Conservation (phyloP, 1,140 invertebrate genomes). For the Gryllus bimaculatus region DNA sequence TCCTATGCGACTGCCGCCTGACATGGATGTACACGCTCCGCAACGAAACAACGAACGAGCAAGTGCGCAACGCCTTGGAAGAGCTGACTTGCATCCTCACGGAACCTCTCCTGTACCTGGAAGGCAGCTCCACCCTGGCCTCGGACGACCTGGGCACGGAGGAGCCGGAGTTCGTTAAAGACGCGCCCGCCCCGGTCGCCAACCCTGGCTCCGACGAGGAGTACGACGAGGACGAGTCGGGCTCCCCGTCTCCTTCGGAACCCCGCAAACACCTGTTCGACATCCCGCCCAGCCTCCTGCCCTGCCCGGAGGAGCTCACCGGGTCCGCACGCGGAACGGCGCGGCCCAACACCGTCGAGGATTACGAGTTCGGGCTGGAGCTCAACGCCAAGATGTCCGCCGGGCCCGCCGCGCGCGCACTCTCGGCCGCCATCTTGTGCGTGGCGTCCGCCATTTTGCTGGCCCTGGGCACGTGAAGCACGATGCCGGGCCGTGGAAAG, state of each 20-base stretch:
- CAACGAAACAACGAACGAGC: constrained; percentile 59
- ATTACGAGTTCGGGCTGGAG: background rate
- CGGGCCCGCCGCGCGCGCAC: background rate
- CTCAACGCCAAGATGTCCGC: constrained; percentile 3
- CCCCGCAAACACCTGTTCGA: constrained; percentile 42
- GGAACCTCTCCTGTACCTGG: constrained; percentile 20
- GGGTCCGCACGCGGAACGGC: background rate
- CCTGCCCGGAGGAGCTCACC: constrained; percentile 48
- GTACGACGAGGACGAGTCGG: constrained; percentile 18
- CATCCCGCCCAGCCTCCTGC: constrained; percentile 51
- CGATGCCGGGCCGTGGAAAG: no score
- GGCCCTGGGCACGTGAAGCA: constrained; percentile 13
- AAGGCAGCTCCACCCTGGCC: background rate
- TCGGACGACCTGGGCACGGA: background rate
- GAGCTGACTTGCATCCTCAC: constrained; percentile 53
- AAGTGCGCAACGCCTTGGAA: constrained; percentile 53
- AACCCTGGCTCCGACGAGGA: background rate
- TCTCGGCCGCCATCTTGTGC: background rate
- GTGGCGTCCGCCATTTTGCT: background rate
- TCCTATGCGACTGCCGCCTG: constrained; percentile 67
- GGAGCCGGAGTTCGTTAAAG: background rate
- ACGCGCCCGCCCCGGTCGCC: background rate
- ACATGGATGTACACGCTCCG: constrained; percentile 62
- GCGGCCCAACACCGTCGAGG: background rate
- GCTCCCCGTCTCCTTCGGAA: constrained; percentile 27